These are phyloP conservation scores for Nothocercus nigrocapillus DNA, from an alignment of 2,113 vertebrate species.

Conservation along the genomic window DNA sequence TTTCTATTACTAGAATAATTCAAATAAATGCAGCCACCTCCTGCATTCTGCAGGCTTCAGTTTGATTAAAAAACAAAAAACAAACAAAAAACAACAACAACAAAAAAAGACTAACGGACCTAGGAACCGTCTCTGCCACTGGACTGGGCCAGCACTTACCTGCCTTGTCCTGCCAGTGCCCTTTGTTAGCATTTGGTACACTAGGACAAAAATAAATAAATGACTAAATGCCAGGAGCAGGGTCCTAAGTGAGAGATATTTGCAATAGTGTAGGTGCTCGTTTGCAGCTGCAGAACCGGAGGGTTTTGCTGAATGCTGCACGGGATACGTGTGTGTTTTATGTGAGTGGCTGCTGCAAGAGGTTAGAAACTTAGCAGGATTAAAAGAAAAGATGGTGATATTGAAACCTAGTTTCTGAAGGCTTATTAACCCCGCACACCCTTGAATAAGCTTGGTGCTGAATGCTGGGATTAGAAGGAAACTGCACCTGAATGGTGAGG, in stretches of 20 bases:
- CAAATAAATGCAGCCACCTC: no score
- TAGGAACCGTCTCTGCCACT: background rate
- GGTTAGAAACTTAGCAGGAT: background rate
- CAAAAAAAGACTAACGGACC: background rate
- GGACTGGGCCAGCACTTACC: background rate
- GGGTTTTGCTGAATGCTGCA: background rate
- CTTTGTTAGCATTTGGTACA: no score
- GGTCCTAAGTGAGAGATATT: no score
- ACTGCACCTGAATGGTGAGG: background rate
- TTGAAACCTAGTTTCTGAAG: background rate
- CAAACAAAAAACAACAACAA: background rate
- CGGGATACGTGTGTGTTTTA: background rate
- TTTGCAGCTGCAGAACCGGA: background rate
- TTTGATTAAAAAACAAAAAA: background rate
- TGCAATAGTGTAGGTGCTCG: rapidly evolving
- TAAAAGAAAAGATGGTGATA: background rate
- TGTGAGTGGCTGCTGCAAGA: background rate
- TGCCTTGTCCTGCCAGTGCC: background rate
- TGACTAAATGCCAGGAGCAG: no score
- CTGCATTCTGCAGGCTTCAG: background rate
- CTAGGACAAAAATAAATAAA: background rate
- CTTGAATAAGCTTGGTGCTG: background rate
- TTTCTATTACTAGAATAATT: background rate
- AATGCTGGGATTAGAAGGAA: background rate
- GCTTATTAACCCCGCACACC: background rate